Evolutionary conservation across 2,888 invertebrate genomes (phyloP).

Genomic region (Ceraclea dissimilis): DNA sequence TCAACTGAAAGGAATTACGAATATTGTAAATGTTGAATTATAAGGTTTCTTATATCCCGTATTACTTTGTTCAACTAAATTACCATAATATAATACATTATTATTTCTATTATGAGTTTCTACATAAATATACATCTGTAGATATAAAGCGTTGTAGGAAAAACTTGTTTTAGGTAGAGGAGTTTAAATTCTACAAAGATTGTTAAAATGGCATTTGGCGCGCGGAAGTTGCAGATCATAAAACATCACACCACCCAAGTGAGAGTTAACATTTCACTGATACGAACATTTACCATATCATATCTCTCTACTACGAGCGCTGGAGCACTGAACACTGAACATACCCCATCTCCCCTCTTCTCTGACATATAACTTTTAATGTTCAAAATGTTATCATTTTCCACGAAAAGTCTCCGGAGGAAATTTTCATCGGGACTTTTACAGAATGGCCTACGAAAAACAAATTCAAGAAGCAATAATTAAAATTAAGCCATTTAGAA

Average conservation of each 20-base stretch:
- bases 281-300: background rate
- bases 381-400: conserved; percentile 19
- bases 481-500: no score
- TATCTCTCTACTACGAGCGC: no score
- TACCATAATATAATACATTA: conserved; percentile 12
- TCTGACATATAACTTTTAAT: conserved; percentile 22
- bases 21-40: no score
- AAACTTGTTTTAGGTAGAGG: conserved; percentile 5
- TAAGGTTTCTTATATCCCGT: no score
- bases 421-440: no score
- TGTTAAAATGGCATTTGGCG: conserved; percentile 25
- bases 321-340: no score
- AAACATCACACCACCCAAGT: conserved; percentile 21
- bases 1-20: no score
- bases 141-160: conserved; percentile 1
- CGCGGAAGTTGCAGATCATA: conserved; percentile 25
- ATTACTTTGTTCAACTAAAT: no score
- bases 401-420: conserved; percentile 7
- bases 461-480: no score
- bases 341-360: background rate
- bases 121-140: background rate
- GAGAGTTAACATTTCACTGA: conserved; percentile 17
- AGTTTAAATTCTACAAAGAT: conserved; percentile 26
- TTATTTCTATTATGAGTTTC: no score
- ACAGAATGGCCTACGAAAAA: no score